Conservation (phyloP, 2,113 vertebrate genomes). For the Piprites chloris region DNA sequence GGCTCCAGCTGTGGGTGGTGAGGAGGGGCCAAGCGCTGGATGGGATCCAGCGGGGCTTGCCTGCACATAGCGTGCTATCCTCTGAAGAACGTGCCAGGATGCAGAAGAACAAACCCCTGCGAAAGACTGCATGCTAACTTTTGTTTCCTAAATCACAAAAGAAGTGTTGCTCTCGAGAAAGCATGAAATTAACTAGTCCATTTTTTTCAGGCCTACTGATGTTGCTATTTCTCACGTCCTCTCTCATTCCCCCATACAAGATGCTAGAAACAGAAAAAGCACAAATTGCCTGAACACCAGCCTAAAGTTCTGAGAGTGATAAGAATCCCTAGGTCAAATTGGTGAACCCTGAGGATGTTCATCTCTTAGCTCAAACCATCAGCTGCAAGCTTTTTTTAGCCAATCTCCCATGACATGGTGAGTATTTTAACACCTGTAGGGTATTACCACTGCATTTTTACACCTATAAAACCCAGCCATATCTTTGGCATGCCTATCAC, state of each 20-base stretch:
- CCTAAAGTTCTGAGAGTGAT: background rate
- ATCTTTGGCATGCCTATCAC: background rate
- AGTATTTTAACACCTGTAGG: background rate
- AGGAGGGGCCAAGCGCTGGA: conserved; percentile 17
- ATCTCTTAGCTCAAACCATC: background rate
- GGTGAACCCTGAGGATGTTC: background rate
- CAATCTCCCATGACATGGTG: accelerated
- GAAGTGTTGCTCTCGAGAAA: conserved; percentile 34
- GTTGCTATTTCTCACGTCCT: background rate
- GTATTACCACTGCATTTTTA: background rate
- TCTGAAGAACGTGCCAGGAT: background rate
- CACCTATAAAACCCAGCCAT: too few relatives aligned
- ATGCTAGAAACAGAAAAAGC: background rate
- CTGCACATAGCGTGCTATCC: background rate
- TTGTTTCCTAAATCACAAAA: conserved; percentile 8
- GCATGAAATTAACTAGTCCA: background rate
- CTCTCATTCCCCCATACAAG: background rate
- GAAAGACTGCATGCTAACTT: background rate
- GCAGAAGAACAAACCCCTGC: background rate
- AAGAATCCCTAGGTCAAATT: background rate
- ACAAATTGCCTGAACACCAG: background rate
- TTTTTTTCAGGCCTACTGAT: background rate
- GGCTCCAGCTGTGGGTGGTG: conserved; percentile 37
- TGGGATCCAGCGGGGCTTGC: background rate
- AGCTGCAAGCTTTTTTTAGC: background rate